Conservation (phyloP, 1,140 invertebrate species). For the Formica exsecta region DNA sequence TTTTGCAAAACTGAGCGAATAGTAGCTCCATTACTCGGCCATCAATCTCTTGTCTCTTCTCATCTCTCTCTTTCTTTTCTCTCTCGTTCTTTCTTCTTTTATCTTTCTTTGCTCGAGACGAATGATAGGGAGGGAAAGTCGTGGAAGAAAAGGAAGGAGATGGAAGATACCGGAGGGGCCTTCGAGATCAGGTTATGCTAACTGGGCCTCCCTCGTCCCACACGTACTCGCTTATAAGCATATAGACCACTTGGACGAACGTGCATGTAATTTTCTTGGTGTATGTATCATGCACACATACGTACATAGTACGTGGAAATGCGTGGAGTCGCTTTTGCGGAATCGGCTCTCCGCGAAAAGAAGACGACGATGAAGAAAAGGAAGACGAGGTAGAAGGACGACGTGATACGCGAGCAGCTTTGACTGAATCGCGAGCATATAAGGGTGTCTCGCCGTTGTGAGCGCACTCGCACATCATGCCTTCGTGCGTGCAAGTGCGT, state of each 20-base stretch:
- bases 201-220: slow-evolving; percentile 80
- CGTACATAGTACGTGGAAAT: slow-evolving; percentile 60
- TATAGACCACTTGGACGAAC: slow-evolving; percentile 34
- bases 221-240: slow-evolving; percentile 70
- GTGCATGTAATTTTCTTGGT: not conserved
- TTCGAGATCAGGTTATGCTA: slow-evolving; percentile 84
- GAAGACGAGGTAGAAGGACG: slow-evolving; percentile 31
- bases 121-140: slow-evolving; percentile 32
- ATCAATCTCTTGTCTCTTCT: slow-evolving; percentile 75
- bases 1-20: slow-evolving; percentile 59
- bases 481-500: not conserved
- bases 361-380: slow-evolving; percentile 45
- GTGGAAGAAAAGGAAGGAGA: slow-evolving; percentile 44
- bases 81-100: slow-evolving; percentile 8
- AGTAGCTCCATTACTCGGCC: slow-evolving; percentile 77
- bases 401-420: not conserved
- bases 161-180: slow-evolving; percentile 72
- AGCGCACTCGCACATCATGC: not conserved
- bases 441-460: slow-evolving; percentile 23
- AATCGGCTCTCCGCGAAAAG: slow-evolving; percentile 66
- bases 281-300: not conserved
- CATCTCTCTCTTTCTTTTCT: not conserved
- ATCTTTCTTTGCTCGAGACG: slow-evolving; percentile 42
- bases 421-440: slow-evolving; percentile 26
- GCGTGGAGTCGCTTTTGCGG: slow-evolving; percentile 69